Evolutionary conservation across 37 sponge, comb jelly and placozoan genomes (phyloP).

Genomic region (Agelas oroides): DNA sequence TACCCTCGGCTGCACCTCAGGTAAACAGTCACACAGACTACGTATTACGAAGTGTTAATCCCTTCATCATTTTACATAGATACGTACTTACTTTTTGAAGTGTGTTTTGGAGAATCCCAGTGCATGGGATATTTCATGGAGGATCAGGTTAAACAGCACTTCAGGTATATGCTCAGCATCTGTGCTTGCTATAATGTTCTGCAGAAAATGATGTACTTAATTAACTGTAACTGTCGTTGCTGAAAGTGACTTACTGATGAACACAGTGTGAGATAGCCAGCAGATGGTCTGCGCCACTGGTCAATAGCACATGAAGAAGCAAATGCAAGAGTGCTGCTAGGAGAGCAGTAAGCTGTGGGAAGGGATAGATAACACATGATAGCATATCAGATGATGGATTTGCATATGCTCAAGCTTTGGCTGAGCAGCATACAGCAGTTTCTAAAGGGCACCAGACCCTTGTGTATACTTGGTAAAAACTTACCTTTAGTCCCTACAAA

Average conservation of each 20-base stretch:
- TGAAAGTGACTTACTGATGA: neutral
- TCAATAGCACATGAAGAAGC: constrained; percentile 15
- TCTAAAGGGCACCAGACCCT: too few relatives aligned
- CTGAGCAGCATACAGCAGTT: too few relatives aligned
- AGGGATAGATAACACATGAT: neutral
- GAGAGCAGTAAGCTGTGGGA: neutral
- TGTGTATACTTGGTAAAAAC: too few relatives aligned
- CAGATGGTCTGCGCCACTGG: constrained; percentile 11
- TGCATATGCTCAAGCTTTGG: too few relatives aligned
- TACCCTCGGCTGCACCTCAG: too few relatives aligned
- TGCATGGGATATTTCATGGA: neutral
- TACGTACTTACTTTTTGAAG: constrained; percentile 27
- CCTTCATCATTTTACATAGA: too few relatives aligned
- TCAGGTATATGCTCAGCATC: neutral
- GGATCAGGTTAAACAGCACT: constrained; percentile 15
- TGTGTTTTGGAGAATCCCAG: constrained; percentile 26
- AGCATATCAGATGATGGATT: too few relatives aligned
- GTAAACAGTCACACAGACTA: too few relatives aligned
- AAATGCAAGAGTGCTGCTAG: neutral
- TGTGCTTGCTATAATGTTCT: too few relatives aligned
- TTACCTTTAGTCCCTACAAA: constrained; percentile 1
- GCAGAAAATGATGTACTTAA: too few relatives aligned
- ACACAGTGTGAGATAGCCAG: constrained; percentile 2
- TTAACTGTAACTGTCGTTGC: too few relatives aligned
- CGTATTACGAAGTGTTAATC: too few relatives aligned